Conservation (phyloP, 2,797 vertebrate species). For the Onychomys arenicola region DNA sequence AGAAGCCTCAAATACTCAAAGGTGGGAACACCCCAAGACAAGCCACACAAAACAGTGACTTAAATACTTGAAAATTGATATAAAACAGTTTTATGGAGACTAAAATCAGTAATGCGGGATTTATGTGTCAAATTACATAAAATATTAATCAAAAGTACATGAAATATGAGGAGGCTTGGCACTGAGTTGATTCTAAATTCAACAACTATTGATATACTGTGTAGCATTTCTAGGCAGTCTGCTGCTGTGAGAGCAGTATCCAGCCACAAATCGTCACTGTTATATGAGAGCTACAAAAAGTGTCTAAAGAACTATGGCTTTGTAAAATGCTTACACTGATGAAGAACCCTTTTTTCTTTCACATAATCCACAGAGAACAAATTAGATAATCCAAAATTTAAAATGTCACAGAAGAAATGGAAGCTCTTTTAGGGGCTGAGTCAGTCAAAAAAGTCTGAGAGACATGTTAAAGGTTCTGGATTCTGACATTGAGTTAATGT, state of each 20-base stretch:
- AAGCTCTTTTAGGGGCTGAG: background rate
- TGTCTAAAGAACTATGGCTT: background rate
- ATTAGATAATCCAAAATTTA: slow-evolving; percentile 12
- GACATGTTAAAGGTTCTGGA: background rate
- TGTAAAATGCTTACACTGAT: background rate
- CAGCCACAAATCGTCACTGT: background rate
- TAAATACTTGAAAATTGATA: background rate
- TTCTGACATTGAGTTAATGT: slow-evolving; percentile 28
- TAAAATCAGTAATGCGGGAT: background rate
- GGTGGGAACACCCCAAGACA: background rate
- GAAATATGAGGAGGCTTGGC: background rate
- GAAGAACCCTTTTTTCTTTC: background rate
- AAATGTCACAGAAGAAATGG: background rate
- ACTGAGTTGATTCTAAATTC: slow-evolving; percentile 15
- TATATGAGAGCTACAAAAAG: background rate
- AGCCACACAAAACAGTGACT: background rate
- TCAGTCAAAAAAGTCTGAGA: background rate
- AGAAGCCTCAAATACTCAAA: background rate
- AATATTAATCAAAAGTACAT: background rate
- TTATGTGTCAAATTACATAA: background rate
- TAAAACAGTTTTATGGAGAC: slow-evolving; percentile 3
- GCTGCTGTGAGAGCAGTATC: background rate
- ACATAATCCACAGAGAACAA: background rate
- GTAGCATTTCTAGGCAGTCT: background rate
- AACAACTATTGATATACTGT: background rate